Conservation (phyloP, 2,113 vertebrate species). For the Pygoscelis antarcticus region DNA sequence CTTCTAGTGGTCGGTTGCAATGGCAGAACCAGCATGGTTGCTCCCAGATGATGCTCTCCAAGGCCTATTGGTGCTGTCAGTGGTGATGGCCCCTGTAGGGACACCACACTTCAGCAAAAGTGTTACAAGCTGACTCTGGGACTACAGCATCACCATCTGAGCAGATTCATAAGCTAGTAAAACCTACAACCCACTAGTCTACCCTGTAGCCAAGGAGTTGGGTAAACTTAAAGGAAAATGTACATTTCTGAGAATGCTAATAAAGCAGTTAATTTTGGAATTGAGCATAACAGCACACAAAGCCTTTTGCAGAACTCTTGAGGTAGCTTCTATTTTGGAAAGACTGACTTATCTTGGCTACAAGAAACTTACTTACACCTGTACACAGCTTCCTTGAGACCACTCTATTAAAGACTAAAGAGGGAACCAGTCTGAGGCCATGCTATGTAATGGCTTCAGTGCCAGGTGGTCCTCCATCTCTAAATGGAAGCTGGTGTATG, state of each 20-base stretch:
- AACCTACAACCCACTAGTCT: not conserved
- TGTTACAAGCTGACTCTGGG: not conserved
- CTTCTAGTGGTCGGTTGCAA: not conserved
- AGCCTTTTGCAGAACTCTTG: not conserved
- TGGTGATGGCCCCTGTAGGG: not conserved
- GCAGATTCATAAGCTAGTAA: not conserved
- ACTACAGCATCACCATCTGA: not conserved
- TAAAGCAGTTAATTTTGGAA: not conserved
- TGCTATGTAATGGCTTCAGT: not conserved
- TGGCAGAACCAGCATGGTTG: not conserved
- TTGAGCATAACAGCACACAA: not conserved
- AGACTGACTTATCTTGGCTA: not conserved
- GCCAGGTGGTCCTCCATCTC: not conserved
- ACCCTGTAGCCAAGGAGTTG: not conserved
- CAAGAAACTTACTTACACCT: fast-evolving
- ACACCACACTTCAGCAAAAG: fast-evolving
- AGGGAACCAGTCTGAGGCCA: not conserved
- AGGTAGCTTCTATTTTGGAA: not conserved
- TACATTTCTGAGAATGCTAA: not conserved
- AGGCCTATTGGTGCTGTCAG: not conserved
- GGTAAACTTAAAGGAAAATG: not conserved
- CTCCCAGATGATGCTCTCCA: not conserved
- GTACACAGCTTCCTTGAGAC: not conserved
- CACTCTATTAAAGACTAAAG: not conserved
- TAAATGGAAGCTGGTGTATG: not conserved